Percentiles rank a stretch among this genome's conserved stretches.
phyloP scores from a whole-genome alignment of 1,140 invertebrate genomes.

The Drosophila pachea region DNA sequence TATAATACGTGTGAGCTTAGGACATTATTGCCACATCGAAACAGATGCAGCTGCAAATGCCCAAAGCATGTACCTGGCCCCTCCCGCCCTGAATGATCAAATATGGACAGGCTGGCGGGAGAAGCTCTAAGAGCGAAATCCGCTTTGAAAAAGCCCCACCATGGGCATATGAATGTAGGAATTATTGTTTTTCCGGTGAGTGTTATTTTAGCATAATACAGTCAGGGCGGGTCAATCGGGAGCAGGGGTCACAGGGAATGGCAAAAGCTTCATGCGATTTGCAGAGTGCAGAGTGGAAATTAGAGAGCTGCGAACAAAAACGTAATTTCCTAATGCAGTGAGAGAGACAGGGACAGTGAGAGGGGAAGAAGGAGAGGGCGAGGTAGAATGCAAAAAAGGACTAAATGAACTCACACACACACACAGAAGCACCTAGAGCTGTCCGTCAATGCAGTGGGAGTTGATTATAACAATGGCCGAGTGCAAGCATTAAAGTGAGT shows the following conservation, averaged over 20 bases:
- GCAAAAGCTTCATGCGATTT: conserved; percentile 49
- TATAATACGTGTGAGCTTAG: not conserved
- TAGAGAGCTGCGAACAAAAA: conserved; percentile 21
- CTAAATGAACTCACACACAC: conserved; percentile 3
- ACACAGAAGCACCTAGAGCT: conserved; percentile 8
- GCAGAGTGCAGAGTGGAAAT: conserved; percentile 40
- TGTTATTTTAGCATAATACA: conserved; percentile 61
- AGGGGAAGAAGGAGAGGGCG: conserved; percentile 6
- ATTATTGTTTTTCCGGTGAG: conserved; percentile 67
- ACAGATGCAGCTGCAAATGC: conserved; percentile 23
- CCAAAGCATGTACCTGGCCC: not conserved
- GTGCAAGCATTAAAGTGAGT: conserved; percentile 69
- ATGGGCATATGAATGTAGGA: conserved; percentile 54
- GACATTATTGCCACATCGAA: not conserved
- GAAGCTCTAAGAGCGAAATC: conserved; percentile 57
- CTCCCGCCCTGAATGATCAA: not conserved
- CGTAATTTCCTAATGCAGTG: conserved; percentile 47
- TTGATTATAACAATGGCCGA: conserved; percentile 69
- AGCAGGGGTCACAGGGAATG: conserved; percentile 1
- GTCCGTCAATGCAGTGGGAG: conserved; percentile 37
- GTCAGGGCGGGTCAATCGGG: conserved; percentile 42
- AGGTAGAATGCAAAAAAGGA: conserved; percentile 19
- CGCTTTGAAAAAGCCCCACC: conserved; percentile 52
- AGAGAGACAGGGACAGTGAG: not conserved
- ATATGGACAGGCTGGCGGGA: conserved; percentile 6